Conservation (phyloP, 2,888 invertebrate species). For the Serripes groenlandicus region DNA sequence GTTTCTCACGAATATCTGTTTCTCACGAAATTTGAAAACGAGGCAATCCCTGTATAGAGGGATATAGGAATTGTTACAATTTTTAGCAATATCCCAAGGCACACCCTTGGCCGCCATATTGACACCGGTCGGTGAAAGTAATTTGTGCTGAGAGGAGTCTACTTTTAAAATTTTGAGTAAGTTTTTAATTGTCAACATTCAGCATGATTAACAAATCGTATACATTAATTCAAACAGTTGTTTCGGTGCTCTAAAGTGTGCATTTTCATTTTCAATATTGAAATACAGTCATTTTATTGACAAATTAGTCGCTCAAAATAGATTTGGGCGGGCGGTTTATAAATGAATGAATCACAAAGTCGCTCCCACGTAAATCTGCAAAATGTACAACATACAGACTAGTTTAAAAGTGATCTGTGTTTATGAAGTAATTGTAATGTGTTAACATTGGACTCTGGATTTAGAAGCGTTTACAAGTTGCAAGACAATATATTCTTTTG, state of each 20-base stretch:
- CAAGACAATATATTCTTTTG: background rate
- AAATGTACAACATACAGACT: no score
- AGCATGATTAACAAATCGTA: background rate
- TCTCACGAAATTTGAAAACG: constrained; percentile 30
- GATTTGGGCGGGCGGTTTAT: constrained; percentile 42
- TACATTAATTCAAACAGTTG: background rate
- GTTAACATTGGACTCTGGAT: background rate
- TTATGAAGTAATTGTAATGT: background rate
- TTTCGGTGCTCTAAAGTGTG: no score
- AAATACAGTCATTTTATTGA: no score
- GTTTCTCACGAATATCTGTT: no score
- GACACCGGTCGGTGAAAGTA: constrained; percentile 71
- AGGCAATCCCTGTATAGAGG: constrained; percentile 54
- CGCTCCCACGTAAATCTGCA: constrained; percentile 19
- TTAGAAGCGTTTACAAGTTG: background rate
- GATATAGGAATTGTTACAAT: constrained; percentile 32
- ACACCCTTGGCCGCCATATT: constrained; percentile 77
- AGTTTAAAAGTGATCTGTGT: background rate
- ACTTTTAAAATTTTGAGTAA: constrained; percentile 49
- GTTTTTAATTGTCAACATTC: constrained; percentile 35
- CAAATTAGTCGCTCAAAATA: constrained; percentile 5
- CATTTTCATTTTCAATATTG: no score
- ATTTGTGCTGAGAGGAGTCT: constrained; percentile 23
- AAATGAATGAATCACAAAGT: constrained; percentile 25
- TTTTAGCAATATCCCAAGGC: constrained; percentile 67